Conservation (phyloP, 1,140 invertebrate genomes). For the Adelges cooleyi region DNA sequence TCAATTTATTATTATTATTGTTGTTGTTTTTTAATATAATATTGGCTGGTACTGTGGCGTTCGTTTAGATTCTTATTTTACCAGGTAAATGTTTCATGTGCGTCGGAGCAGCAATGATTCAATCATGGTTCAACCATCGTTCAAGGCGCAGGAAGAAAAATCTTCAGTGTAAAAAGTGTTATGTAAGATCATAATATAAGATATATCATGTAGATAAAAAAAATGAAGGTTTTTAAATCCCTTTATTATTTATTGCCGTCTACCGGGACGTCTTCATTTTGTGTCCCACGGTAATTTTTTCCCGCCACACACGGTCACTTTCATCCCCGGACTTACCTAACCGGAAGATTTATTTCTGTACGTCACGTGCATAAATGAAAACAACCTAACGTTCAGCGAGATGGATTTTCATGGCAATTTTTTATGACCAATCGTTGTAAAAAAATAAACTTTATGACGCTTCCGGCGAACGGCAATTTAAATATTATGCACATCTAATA, state of each 20-base stretch:
- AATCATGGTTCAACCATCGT: neutral
- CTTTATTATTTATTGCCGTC: slow-evolving; percentile 9
- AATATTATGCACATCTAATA: too few relatives aligned
- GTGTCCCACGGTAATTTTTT: neutral
- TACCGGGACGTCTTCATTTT: slow-evolving; percentile 10
- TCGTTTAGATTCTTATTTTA: too few relatives aligned
- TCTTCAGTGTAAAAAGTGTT: neutral
- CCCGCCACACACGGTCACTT: slow-evolving; percentile 8
- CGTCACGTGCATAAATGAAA: slow-evolving; percentile 10
- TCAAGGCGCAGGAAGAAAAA: neutral
- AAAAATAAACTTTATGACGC: neutral
- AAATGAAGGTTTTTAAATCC: slow-evolving; percentile 6
- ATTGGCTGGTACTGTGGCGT: too few relatives aligned
- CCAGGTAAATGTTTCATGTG: too few relatives aligned
- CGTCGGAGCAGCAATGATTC: too few relatives aligned
- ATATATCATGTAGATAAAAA: too few relatives aligned
- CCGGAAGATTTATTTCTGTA: neutral
- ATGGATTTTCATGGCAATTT: slow-evolving; percentile 8
- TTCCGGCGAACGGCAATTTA: too few relatives aligned
- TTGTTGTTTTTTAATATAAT: too few relatives aligned
- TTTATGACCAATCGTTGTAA: neutral
- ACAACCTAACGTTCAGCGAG: neutral
- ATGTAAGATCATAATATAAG: too few relatives aligned
- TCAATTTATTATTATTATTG: too few relatives aligned
- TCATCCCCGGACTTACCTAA: neutral